phyloP scores from a whole-genome alignment of 2,113 vertebrate genomes.

The Eptesicus fuscus region DNA sequence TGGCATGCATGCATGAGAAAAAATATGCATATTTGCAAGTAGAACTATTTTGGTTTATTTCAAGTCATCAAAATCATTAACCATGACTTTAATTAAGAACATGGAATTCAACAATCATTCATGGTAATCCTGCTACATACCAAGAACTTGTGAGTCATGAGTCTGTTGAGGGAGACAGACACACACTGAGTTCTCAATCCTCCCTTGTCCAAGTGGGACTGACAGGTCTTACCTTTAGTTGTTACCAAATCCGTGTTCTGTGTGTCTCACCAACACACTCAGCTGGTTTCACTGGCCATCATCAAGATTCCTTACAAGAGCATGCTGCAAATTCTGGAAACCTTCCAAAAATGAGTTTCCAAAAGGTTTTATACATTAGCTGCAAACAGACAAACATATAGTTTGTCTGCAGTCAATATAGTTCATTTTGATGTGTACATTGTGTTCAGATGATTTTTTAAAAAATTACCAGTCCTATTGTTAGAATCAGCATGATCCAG shows the following conservation, averaged over 20 bases:
- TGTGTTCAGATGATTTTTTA: neutral
- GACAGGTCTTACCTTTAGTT: neutral
- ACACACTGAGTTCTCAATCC: fast-evolving
- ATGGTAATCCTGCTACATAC: neutral
- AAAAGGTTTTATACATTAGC: neutral
- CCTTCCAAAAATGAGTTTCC: neutral
- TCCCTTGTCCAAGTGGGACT: neutral
- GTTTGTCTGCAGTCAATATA: neutral
- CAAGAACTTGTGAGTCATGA: neutral
- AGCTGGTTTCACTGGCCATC: neutral
- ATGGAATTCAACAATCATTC: neutral
- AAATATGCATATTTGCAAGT: neutral
- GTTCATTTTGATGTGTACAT: neutral
- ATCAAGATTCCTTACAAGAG: neutral
- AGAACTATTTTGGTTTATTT: neutral
- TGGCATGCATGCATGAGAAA: neutral
- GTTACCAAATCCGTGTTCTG: neutral
- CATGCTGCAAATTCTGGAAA: neutral
- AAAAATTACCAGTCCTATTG: neutral
- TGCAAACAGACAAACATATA: neutral
- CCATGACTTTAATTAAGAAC: constrained; percentile 14
- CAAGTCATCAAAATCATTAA: neutral
- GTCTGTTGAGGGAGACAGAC: neutral
- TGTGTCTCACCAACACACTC: neutral
- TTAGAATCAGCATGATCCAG: neutral